Conservation (phyloP, 2,888 invertebrate species). For the Drosophila falleni region DNA sequence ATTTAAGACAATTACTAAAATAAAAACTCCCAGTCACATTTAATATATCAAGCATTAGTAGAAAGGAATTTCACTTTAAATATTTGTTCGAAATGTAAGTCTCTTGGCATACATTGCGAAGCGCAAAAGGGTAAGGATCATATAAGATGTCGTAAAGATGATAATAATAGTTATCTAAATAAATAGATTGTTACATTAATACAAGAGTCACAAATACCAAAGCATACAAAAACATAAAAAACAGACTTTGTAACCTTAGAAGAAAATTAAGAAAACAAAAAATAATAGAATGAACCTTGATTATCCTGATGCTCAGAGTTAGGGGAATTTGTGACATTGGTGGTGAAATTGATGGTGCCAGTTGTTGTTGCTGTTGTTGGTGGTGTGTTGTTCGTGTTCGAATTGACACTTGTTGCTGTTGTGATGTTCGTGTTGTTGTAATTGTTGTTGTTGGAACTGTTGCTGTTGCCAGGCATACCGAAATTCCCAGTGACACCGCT, state of each 20-base stretch:
- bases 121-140: neutral
- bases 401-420: conserved; percentile 60
- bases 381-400: conserved; percentile 60
- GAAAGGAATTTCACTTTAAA: neutral
- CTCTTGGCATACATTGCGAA: neutral
- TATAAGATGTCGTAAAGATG: neutral
- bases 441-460: conserved; percentile 57
- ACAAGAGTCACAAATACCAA: conserved; percentile 5
- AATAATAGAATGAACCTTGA: conserved; percentile 84
- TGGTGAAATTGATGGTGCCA: conserved; percentile 78
- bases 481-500: conserved; percentile 72
- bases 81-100: neutral
- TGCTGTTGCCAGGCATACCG: conserved; percentile 62
- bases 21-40: conserved; percentile 1
- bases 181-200: neutral
- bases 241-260: conserved; percentile 28
- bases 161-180: neutral
- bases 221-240: conserved; percentile 16
- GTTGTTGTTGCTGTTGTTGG: conserved; percentile 59
- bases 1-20: conserved; percentile 10
- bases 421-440: conserved; percentile 59
- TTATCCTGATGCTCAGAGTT: conserved; percentile 83
- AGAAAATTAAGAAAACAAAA: conserved; percentile 35
- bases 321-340: conserved; percentile 75
- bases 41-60: conserved; percentile 9